Evolutionary conservation across 35 echinoderm and acorn worm species (phyloP).

Genomic region (Ptychodera flava): DNA sequence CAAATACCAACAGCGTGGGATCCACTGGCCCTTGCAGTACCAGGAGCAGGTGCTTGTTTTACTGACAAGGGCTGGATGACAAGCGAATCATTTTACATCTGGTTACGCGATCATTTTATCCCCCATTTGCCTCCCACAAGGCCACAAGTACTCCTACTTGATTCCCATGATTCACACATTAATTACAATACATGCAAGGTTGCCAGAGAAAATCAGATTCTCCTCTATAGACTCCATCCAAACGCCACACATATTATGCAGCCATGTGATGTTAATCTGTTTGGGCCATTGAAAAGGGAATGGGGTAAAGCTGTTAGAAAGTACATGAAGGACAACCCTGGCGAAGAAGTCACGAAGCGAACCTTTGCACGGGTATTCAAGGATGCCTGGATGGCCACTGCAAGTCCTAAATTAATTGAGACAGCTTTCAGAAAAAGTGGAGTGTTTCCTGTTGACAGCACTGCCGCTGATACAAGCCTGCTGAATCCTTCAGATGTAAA

Average conservation of each 20-base stretch:
- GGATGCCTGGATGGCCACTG: constrained; percentile 36
- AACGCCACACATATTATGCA: constrained; percentile 56
- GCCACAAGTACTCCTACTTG: background rate
- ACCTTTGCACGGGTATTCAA: constrained; percentile 38
- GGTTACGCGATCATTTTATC: background rate
- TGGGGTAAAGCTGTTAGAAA: constrained; percentile 37
- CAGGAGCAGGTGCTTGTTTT: background rate
- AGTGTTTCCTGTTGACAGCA: background rate
- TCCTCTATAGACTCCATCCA: constrained; percentile 43
- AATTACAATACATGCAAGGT: constrained; percentile 6
- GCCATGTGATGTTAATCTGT: constrained; percentile 53
- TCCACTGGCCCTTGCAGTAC: background rate
- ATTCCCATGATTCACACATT: constrained; percentile 11
- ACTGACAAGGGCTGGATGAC: background rate
- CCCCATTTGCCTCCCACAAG: background rate
- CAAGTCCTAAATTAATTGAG: background rate
- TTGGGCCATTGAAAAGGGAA: constrained; percentile 33
- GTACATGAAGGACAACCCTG: constrained; percentile 35
- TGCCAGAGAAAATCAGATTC: constrained; percentile 26
- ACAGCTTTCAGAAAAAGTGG: background rate
- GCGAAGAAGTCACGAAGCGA: constrained; percentile 36
- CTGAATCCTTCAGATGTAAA: background rate
- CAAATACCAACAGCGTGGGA: background rate
- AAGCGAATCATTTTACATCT: background rate
- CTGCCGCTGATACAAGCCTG: background rate